A percentile compares a stretch with the other conserved stretches of the same genome.
Evolutionary conservation across 2,797 vertebrate genomes (phyloP).

Genomic region (Margarornis squamiger): DNA sequence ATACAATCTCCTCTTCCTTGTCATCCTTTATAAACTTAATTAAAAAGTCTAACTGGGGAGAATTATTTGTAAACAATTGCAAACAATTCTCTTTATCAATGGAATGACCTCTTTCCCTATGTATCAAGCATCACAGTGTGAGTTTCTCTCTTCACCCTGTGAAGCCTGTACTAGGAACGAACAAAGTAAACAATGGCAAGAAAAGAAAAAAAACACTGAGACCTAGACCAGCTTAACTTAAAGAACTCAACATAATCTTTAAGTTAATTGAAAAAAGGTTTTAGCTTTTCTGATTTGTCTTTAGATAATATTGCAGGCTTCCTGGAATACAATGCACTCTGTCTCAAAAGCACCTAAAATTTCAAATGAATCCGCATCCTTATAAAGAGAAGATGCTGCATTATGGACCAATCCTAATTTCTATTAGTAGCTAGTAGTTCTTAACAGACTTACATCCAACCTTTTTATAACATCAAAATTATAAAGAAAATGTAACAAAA

Average conservation of each 20-base stretch:
- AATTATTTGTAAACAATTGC: conserved; percentile 23
- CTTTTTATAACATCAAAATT: background rate
- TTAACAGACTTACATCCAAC: background rate
- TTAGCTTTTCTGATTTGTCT: background rate
- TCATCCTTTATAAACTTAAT: background rate
- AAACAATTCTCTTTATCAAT: conserved; percentile 13
- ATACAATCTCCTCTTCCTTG: background rate
- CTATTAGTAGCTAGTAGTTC: background rate
- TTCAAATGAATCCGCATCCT: background rate
- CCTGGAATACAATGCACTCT: background rate
- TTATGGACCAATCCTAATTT: background rate
- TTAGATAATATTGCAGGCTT: background rate
- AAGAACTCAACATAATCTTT: background rate
- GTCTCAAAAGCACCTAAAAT: background rate
- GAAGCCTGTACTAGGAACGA: conserved; percentile 9
- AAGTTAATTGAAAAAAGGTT: background rate
- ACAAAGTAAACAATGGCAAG: conserved; percentile 12
- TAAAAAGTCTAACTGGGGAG: background rate
- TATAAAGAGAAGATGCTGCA: background rate
- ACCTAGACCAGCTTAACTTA: background rate
- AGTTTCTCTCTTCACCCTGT: conserved; percentile 20
- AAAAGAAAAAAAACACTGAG: background rate
- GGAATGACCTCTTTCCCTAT: background rate
- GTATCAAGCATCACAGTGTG: conserved; percentile 5
- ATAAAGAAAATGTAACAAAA: background rate